These are phyloP conservation scores for Argyra leucocephala DNA, from an alignment of 2,888 invertebrate species.

Conservation along the genomic window DNA sequence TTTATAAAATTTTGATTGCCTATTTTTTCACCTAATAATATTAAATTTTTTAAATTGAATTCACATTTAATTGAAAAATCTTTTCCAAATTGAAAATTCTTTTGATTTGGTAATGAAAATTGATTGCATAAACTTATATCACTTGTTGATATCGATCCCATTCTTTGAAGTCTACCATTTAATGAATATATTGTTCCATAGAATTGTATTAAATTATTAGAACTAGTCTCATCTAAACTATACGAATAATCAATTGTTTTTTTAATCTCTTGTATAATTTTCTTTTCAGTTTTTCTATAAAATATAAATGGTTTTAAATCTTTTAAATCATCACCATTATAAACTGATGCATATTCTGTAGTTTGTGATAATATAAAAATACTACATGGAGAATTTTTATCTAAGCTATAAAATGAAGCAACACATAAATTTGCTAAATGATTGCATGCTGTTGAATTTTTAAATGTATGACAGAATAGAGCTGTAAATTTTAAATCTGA, in stretches of 20 bases:
- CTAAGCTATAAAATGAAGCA: slow-evolving; percentile 48
- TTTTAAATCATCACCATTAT: slow-evolving; percentile 34
- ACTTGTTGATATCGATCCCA: slow-evolving; percentile 31
- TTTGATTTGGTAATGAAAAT: slow-evolving; percentile 17
- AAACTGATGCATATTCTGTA: slow-evolving; percentile 34
- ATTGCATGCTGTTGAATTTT: slow-evolving; percentile 52
- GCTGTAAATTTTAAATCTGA: slow-evolving; percentile 38
- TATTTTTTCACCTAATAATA: slow-evolving; percentile 31
- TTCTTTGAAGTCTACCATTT: slow-evolving; percentile 31
- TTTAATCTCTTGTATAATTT: slow-evolving; percentile 25
- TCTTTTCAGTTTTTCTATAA: slow-evolving; percentile 34
- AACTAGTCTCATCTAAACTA: slow-evolving; percentile 20
- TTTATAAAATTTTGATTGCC: slow-evolving; percentile 33
- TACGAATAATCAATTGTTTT: slow-evolving; percentile 23
- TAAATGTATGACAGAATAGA: slow-evolving; percentile 39
- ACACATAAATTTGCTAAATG: slow-evolving; percentile 59
- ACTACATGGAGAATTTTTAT: slow-evolving; percentile 45
- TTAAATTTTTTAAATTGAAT: slow-evolving; percentile 35
- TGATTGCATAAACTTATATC: slow-evolving; percentile 34
- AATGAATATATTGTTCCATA: slow-evolving; percentile 31
- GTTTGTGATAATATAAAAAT: slow-evolving; percentile 38
- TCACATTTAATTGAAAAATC: slow-evolving; percentile 28
- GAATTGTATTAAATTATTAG: slow-evolving; percentile 24
- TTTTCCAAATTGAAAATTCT: slow-evolving; percentile 19
- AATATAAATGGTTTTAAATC: slow-evolving; percentile 38